Percentiles rank a stretch among this genome's conserved stretches.
Evolutionary conservation across 2,113 vertebrate genomes (phyloP).

Genomic region (Cryptotis parvus): DNA sequence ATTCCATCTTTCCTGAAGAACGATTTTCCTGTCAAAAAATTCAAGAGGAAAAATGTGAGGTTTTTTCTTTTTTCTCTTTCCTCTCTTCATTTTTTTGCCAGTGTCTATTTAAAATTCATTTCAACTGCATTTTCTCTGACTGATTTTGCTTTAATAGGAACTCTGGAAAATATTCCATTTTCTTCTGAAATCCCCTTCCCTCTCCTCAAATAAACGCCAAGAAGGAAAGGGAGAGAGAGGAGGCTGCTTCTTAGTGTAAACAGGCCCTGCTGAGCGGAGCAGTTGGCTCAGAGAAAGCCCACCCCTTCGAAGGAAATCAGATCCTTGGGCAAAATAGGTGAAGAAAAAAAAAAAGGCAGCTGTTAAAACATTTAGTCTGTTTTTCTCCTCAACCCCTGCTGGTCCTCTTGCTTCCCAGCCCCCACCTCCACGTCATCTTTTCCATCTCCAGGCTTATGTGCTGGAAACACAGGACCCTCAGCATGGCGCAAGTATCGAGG

Average conservation of each 20-base stretch:
- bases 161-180: constrained; percentile 65
- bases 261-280: constrained; percentile 83
- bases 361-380: constrained; percentile 93
- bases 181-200: constrained; percentile 1
- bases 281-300: constrained; percentile 82
- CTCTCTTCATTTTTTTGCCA: constrained; percentile 57
- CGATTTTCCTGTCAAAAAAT: constrained; percentile 63
- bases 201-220: constrained; percentile 69
- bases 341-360: constrained; percentile 90
- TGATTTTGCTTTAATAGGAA: constrained; percentile 74
- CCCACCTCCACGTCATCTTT: constrained; percentile 62
- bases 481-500: not conserved
- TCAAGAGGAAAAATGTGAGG: constrained; percentile 50
- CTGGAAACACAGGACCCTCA: constrained; percentile 59
- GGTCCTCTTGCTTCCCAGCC: constrained; percentile 46
- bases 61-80: constrained; percentile 27
- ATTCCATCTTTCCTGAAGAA: constrained; percentile 60
- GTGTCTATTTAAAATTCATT: constrained; percentile 61
- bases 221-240: constrained; percentile 76
- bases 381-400: constrained; percentile 69
- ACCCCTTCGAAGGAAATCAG: constrained; percentile 89
- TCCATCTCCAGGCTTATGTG: constrained; percentile 55
- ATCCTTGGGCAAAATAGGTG: constrained; percentile 88
- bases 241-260: constrained; percentile 81
- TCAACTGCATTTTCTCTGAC: constrained; percentile 69